Conservation (phyloP, 2,888 invertebrate genomes). For the Apodemia hepburni region DNA sequence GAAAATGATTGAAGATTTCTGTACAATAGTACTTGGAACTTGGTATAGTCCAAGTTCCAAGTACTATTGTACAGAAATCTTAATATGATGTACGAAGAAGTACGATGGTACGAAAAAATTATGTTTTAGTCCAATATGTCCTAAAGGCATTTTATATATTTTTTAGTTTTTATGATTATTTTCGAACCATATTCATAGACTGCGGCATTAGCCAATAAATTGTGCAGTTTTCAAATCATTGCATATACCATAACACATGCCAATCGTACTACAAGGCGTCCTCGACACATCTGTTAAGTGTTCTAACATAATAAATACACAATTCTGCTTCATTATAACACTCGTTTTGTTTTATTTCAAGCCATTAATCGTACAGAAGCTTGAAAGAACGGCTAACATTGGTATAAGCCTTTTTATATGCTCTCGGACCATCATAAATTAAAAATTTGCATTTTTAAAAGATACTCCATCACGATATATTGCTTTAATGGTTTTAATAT, state of each 20-base stretch:
- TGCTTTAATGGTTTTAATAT: conserved; percentile 30
- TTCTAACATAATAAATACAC: conserved; percentile 2
- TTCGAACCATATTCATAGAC: no score
- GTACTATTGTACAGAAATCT: no score
- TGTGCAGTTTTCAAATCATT: no score
- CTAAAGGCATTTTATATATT: no score
- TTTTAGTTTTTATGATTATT: no score
- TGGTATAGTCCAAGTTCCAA: no score
- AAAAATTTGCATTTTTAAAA: conserved; percentile 34
- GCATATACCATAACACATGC: background rate
- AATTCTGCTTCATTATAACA: background rate
- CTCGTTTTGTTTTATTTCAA: conserved; percentile 26
- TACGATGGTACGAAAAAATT: no score
- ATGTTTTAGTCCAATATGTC: no score
- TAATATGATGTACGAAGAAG: no score
- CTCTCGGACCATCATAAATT: conserved; percentile 31
- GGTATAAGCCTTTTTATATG: conserved; percentile 20
- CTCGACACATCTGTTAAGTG: background rate
- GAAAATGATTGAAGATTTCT: no score
- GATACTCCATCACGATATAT: conserved; percentile 25
- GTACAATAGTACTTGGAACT: no score
- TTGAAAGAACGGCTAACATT: conserved; percentile 15
- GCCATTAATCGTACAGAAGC: conserved; percentile 28
- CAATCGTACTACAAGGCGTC: background rate
- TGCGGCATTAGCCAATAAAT: no score